Evolutionary conservation across 2,113 vertebrate genomes (phyloP).

Genomic region (Gallinago paraguaiae): DNA sequence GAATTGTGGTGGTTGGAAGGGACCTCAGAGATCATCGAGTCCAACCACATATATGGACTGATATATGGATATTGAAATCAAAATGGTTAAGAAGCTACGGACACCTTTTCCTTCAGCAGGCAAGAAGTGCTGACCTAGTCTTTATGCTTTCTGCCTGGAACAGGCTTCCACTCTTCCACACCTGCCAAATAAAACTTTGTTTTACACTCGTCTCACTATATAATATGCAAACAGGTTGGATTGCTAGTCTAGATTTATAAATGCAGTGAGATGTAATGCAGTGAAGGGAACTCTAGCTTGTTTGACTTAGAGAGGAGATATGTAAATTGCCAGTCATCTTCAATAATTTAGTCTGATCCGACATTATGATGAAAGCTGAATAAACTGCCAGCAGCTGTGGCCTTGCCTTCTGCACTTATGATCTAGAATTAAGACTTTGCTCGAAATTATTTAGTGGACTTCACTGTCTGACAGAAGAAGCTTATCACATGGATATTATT

Average conservation of each 20-base stretch:
- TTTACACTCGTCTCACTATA: neutral
- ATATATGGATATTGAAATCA: neutral
- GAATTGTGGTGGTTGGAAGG: too few relatives aligned
- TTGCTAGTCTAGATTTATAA: neutral
- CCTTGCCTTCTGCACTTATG: neutral
- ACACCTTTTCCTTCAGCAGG: neutral
- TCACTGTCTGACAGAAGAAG: neutral
- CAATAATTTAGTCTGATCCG: conserved; percentile 38
- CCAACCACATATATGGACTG: too few relatives aligned
- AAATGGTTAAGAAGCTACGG: neutral
- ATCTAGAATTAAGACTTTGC: conserved; percentile 10
- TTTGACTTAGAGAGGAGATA: conserved; percentile 27
- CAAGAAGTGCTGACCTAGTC: neutral
- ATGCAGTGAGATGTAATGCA: neutral
- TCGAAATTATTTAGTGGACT: conserved; percentile 17
- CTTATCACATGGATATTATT: neutral
- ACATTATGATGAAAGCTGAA: conserved; percentile 25
- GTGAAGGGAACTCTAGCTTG: neutral
- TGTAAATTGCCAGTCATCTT: conserved; percentile 40
- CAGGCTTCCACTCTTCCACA: neutral
- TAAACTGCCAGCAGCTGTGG: neutral
- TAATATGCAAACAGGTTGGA: neutral
- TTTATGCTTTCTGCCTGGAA: neutral
- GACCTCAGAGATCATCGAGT: too few relatives aligned
- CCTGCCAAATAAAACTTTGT: neutral